Base-by-base conservation (phyloP, 2,888 invertebrate species). In the Vandiemenella viatica region DNA sequence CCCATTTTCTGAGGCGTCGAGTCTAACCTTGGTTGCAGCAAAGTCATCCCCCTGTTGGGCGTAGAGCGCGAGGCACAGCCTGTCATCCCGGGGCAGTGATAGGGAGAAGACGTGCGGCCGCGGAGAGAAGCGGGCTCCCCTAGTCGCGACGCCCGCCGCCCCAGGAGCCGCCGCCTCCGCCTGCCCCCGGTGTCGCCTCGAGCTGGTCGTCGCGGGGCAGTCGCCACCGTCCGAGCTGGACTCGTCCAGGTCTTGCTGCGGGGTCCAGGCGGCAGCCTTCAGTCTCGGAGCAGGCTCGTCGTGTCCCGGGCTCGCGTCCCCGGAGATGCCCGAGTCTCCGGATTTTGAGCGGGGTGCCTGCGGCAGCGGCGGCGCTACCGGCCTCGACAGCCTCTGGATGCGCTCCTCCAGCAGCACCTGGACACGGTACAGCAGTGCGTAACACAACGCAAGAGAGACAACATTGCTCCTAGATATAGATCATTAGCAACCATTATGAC, bases 321-420 rank as follows among this genome's bases (percentile, higher is more conserved):
- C 86, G 0, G 85, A 86, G 57, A 87, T 87, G 1, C 86, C 87
- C 0, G 85, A 86, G 65, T 88, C 87, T 0, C 83, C 86, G 1
- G 84, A 85, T 63, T 85, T 83, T 60, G 85, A 85, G 53, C 77
- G 73, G 46, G 60, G 15, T 37, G 43, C 47, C 45, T 43, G 47
- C 2, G 48, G 47, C 8, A 38, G 41, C 8, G 47, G 44, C 18
- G 51, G 49, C 8, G 49, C 50, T 18, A 51, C 44, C 10, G 49
- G 49, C 10, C 53, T 26, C 21, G 51, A 41, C 38, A 49, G 45
- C 63, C 68, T 61, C 56, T 72, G 71, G 44, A 75, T 75, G 38
- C 69, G 64, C 51, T 72, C 74, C 59, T 73, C 76, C 50, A 69
- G 64, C 57, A 69, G 65, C 46, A 69, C 63, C 64, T 65, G 64